A percentile compares a stretch with the other conserved stretches of the same genome.
These are phyloP conservation scores for Ploceus nigricollis DNA, from an alignment of 2,113 vertebrate genomes.

Conservation along the genomic window DNA sequence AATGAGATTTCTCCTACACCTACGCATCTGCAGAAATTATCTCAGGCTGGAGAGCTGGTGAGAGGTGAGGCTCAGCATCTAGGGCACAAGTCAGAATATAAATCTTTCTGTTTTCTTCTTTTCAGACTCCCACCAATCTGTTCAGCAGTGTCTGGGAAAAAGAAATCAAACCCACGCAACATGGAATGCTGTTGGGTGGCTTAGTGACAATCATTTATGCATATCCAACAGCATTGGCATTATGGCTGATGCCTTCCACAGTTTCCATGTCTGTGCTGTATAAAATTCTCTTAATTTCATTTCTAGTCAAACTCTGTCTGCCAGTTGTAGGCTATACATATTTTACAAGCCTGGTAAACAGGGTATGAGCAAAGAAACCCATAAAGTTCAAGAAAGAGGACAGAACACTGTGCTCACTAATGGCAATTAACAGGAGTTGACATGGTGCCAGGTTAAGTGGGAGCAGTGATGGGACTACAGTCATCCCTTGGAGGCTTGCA, in stretches of 20 bases:
- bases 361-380: background rate
- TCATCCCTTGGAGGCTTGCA: background rate
- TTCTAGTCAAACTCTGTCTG: background rate
- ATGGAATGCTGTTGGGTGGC: background rate
- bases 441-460: background rate
- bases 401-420: background rate
- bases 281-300: background rate
- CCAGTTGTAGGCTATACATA: background rate
- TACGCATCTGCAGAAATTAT: background rate
- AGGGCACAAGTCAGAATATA: background rate
- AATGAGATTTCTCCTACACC: background rate
- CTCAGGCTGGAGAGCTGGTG: background rate
- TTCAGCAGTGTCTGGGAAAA: background rate
- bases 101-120: background rate
- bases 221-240: background rate
- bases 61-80: background rate
- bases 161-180: background rate
- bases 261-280: background rate
- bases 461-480: background rate
- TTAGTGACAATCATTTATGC: background rate
- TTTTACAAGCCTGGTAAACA: background rate
- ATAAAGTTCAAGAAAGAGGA: background rate
- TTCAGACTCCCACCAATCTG: slow-evolving; percentile 11
- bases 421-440: background rate
- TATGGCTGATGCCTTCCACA: background rate